Percentiles rank a stretch among this genome's conserved stretches.
Evolutionary conservation across 2,888 invertebrate species (phyloP).

Genomic region (Smittia aterrima): DNA sequence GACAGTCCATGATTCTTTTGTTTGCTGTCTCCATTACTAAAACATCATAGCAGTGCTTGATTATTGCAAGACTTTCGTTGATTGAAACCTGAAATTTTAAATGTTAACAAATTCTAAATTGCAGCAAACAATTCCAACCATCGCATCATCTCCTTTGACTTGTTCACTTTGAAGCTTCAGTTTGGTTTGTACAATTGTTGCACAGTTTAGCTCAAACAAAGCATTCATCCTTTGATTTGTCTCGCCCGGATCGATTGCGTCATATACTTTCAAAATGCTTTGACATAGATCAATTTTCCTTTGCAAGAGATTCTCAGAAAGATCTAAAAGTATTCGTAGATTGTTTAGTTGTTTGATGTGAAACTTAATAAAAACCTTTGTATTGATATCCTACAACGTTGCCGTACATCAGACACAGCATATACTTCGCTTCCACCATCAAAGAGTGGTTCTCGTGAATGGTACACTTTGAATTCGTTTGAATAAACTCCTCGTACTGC

Average conservation of each 20-base stretch:
- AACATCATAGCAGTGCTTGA: constrained; percentile 24
- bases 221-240: constrained; percentile 14
- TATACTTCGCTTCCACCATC: constrained; percentile 36
- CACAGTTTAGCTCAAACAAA: constrained; percentile 38
- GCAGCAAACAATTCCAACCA: not conserved
- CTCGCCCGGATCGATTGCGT: constrained; percentile 18
- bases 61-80: constrained; percentile 8
- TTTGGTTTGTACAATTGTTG: constrained; percentile 24
- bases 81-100: constrained; percentile 12
- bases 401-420: constrained; percentile 38
- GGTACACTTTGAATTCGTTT: not conserved
- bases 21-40: constrained; percentile 20
- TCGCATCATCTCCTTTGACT: not conserved
- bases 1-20: constrained; percentile 35
- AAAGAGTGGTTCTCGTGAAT: constrained; percentile 26
- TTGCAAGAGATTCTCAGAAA: not conserved
- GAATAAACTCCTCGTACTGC: not conserved
- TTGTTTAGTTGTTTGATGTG: not conserved
- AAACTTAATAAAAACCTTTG: constrained; percentile 27
- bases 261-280: constrained; percentile 14
- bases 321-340: constrained; percentile 13
- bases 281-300: constrained; percentile 30
- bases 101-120: not conserved
- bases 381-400: constrained; percentile 27
- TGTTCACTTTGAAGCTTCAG: not conserved